These are phyloP conservation scores for Pseudocheirus occidentalis DNA, from an alignment of 2,797 vertebrate species.

Conservation along the genomic window DNA sequence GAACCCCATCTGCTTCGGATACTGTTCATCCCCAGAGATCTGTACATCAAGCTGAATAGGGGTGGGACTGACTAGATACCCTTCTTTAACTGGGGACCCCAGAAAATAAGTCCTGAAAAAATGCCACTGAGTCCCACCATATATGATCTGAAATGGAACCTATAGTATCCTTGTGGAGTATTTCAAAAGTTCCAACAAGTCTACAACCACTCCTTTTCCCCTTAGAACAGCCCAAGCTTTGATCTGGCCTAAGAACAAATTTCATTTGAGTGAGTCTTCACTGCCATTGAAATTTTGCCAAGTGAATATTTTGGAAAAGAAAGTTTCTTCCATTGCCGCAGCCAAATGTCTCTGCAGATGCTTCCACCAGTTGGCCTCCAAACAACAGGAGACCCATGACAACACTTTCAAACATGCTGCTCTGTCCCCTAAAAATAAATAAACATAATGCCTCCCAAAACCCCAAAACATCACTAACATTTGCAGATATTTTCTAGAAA, in stretches of 20 bases:
- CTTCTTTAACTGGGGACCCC: not conserved
- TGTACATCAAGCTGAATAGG: not conserved
- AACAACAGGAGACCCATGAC: not conserved
- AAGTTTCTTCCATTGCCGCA: not conserved
- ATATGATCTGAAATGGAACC: not conserved
- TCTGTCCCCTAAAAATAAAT: conserved; percentile 14
- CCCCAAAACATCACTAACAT: not conserved
- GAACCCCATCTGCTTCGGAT: not conserved
- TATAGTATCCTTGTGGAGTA: not conserved
- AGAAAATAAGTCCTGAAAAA: not conserved
- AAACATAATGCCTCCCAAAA: conserved; percentile 11
- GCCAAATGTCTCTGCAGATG: not conserved
- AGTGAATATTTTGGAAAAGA: not conserved
- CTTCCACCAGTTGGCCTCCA: not conserved
- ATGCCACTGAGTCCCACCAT: not conserved
- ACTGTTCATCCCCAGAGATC: not conserved
- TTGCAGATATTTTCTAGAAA: not conserved
- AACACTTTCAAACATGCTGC: not conserved
- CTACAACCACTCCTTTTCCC: not conserved
- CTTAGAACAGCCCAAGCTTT: not conserved
- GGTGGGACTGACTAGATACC: not conserved
- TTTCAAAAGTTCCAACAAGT: not conserved
- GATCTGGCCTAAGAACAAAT: not conserved
- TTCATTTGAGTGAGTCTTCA: not conserved
- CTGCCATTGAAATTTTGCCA: not conserved